Evolutionary conservation across 1,140 invertebrate species (phyloP).

Genomic region (Hyphantria cunea): DNA sequence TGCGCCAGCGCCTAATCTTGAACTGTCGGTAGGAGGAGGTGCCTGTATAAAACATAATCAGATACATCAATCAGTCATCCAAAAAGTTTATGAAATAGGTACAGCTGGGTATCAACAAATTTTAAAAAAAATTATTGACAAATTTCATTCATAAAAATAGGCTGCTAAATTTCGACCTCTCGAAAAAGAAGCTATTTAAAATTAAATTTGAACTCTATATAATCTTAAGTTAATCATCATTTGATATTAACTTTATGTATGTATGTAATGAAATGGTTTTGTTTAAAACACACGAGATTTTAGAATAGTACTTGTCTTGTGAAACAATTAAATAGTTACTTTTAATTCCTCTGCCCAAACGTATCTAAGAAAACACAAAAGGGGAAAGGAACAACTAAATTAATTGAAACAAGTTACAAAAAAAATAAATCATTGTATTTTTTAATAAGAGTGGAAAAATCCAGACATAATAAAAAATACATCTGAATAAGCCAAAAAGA

Average conservation of each 20-base stretch:
- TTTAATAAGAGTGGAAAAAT: slow-evolving; percentile 6
- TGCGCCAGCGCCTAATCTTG: slow-evolving; percentile 70
- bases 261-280: no score
- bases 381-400: no score
- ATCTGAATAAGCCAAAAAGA: slow-evolving; percentile 1
- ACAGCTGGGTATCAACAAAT: no score
- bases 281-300: not conserved
- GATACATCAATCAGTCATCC: not conserved
- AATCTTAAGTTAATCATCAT: no score
- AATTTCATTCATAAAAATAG: no score
- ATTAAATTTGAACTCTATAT: no score
- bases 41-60: slow-evolving; percentile 43
- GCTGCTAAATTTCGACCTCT: no score
- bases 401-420: slow-evolving; percentile 10
- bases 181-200: no score
- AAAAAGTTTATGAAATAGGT: no score
- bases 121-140: no score
- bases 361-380: not conserved
- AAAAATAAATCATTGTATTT: not conserved
- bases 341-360: not conserved
- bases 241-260: no score
- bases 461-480: not conserved
- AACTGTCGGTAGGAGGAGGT: slow-evolving; percentile 71
- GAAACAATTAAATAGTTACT: not conserved
- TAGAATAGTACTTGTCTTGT: not conserved